Percentiles rank a stretch among this genome's conserved stretches.
These are phyloP conservation scores for Ia io DNA, from an alignment of 2,113 vertebrate genomes.

Conservation along the genomic window DNA sequence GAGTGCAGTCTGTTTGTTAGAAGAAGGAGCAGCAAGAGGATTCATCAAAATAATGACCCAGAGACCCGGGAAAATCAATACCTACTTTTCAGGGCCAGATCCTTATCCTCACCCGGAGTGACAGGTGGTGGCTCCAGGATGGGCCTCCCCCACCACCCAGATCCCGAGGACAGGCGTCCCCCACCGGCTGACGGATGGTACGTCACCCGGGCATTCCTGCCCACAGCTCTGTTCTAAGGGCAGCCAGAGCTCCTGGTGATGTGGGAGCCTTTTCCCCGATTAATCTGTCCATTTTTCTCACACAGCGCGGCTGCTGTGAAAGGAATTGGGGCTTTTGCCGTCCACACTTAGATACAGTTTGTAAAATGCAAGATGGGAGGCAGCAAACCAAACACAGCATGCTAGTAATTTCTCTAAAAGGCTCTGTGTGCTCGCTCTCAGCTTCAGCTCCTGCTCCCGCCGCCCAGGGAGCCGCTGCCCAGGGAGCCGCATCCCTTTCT, in stretches of 20 bases:
- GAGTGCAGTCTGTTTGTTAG: not conserved
- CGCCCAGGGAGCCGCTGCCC: not conserved
- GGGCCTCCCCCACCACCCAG: not conserved
- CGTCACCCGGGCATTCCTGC: conserved; percentile 12
- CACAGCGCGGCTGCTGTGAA: conserved; percentile 76
- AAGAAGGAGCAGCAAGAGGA: not conserved
- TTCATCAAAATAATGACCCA: not conserved
- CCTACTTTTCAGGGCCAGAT: not conserved
- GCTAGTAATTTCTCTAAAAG: conserved; percentile 79
- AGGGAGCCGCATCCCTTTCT: conserved; percentile 35
- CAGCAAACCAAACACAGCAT: conserved; percentile 77
- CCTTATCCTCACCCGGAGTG: not conserved
- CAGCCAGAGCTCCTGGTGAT: conserved; percentile 68
- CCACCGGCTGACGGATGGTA: not conserved
- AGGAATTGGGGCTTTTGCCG: conserved; percentile 80
- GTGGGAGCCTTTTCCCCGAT: conserved; percentile 76
- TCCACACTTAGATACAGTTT: conserved; percentile 79
- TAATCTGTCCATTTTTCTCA: conserved; percentile 83
- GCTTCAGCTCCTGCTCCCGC: not conserved
- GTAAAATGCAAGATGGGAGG: conserved; percentile 80
- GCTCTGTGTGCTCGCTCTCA: conserved; percentile 55
- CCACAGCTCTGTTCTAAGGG: conserved; percentile 60
- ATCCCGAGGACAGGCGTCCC: not conserved
- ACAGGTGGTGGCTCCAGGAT: not conserved
- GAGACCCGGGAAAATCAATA: not conserved